Conservation (phyloP, 2,113 vertebrate genomes). For the Xerus inauris region DNA sequence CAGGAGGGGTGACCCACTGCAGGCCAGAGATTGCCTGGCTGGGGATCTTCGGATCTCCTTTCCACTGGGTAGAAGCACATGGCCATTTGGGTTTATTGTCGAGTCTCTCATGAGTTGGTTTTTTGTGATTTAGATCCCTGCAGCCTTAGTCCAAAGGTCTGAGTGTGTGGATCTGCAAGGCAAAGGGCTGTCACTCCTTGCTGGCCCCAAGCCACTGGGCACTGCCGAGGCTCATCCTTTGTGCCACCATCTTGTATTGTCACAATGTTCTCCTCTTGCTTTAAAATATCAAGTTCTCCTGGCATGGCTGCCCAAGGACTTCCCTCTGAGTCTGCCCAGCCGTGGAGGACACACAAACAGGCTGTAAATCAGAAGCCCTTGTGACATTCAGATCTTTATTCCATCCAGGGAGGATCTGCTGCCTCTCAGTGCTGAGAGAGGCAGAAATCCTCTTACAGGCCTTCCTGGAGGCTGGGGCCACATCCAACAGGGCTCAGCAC, state of each 20-base stretch:
- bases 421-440: background rate
- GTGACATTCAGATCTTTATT: background rate
- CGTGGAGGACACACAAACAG: background rate
- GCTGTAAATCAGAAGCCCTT: background rate
- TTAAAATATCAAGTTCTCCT: background rate
- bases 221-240: background rate
- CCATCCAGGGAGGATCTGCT: constrained; percentile 31
- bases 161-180: too few species aligned
- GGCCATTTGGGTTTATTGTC: accelerated
- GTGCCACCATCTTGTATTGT: accelerated
- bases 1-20: background rate
- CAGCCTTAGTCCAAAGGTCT: background rate
- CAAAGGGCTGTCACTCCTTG: background rate
- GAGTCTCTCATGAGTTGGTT: background rate
- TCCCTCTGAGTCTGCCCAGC: background rate
- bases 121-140: background rate
- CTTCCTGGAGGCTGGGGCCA: background rate
- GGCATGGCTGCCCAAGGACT: background rate
- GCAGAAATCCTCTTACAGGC: background rate
- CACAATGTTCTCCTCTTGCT: background rate
- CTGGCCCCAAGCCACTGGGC: background rate
- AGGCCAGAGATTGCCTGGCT: background rate
- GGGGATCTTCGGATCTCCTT: background rate
- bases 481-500: background rate
- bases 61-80: background rate